A percentile compares a stretch with the other conserved stretches of the same genome.
Conservation (phyloP, 2,797 vertebrate species). For the Sparidentex hasta region DNA sequence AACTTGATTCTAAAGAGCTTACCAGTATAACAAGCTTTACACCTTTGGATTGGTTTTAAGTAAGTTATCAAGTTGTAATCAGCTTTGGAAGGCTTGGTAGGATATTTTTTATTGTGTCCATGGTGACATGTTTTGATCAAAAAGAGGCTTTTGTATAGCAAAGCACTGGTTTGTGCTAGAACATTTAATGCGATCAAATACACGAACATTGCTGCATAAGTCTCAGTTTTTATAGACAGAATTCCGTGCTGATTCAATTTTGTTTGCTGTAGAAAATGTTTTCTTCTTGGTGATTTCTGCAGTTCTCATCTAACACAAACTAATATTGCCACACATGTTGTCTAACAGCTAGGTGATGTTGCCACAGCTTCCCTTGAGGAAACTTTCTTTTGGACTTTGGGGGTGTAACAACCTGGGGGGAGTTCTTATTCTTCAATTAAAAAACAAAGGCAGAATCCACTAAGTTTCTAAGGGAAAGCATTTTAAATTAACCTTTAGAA, state of each 20-base stretch:
- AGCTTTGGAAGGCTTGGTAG: slow-evolving; percentile 27
- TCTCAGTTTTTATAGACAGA: neutral
- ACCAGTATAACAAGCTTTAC: slow-evolving; percentile 27
- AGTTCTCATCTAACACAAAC: neutral
- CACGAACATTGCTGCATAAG: neutral
- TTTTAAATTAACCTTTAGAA: neutral
- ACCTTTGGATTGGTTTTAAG: neutral
- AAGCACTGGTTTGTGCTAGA: neutral
- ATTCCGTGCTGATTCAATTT: too few relatives aligned
- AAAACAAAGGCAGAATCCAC: too few relatives aligned
- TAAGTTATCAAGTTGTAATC: slow-evolving; percentile 23
- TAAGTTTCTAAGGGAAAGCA: neutral
- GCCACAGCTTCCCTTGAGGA: neutral
- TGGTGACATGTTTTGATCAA: slow-evolving; percentile 33
- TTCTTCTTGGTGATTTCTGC: neutral
- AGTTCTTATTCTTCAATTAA: too few relatives aligned
- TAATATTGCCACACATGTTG: neutral
- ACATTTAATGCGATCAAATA: neutral
- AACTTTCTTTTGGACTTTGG: neutral
- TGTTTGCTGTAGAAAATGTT: neutral
- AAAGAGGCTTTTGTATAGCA: neutral
- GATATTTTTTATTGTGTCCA: slow-evolving; percentile 20
- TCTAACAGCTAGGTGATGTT: neutral
- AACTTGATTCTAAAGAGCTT: slow-evolving; percentile 18
- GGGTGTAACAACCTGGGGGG: neutral